Evolutionary conservation across 1,140 invertebrate genomes (phyloP), one percentile per base, ranked within the genome.

Genomic region (Drosophila ohnishii): DNA sequence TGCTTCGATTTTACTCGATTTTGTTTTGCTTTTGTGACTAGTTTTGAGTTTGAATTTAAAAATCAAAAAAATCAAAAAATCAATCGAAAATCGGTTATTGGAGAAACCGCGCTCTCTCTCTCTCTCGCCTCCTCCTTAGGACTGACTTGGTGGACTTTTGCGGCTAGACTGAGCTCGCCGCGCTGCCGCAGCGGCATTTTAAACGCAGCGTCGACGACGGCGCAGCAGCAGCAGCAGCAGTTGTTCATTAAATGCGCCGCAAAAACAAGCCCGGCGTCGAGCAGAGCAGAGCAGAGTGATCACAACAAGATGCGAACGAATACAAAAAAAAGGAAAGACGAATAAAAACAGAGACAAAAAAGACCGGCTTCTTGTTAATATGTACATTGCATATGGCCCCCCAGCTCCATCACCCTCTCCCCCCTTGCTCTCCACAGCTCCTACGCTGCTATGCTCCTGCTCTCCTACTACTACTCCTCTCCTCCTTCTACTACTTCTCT

Each of bases 151-250:
- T 59, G 72, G 75, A 82, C 60, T 86, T 80, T 62, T 48, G 71
- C 67, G 58, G 78, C 65, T 73, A 76, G 75, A 86, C 78, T 87
- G 83, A 86, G 83, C 71, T 87, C 75, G 61, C 61, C 72, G 71
- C 45, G 64, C 67, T 53, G 47, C 63, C 66, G 79, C 79, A 63
- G 82, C 82, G 67, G 60, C 81, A 78, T 84, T 84, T 84, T 84
- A 84, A 84, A 78, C 74, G 77, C 78, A 79, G 71, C 39, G 50
- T 57, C 58, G 48, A 28, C 47, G 69, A 22, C 51, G 28, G 30
- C 19, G 56, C 63, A 22, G 48, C 56, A 16, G 66, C 62, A 32
- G 37, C 30, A 10, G 50, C 25, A 32, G 14, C 14, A 28, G 28
- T 44, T 32, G 40, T 71, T 65, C 57, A 65, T 44, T 65, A 65